Base-by-base conservation (phyloP, 1,140 invertebrate genomes). In the Penaeus japonicus region DNA sequence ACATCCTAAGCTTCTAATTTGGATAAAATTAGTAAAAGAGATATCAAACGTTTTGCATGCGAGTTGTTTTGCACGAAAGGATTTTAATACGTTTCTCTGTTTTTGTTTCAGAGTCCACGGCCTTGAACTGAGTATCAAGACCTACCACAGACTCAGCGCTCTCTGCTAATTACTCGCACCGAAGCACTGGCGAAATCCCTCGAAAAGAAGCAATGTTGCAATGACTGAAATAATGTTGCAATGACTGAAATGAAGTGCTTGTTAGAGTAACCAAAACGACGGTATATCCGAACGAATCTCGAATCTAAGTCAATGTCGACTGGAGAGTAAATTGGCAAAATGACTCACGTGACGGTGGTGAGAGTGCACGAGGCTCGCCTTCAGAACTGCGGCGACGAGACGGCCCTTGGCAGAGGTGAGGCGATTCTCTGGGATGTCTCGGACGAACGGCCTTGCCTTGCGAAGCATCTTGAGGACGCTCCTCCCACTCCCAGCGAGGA, bases 321-420 rank as follows among this genome's bases (percentile, higher is more conserved):
- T n/a, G 4, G 32, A 27, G 24, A 73, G 27, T 20, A 5, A 32
- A 10, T 24, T 39, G 53, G n/a, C 84, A 81, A 17, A 17, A 87
- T 87, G 85, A 59, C 85, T 7, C 78, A 87, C 59, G 85, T 87
- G 35, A 87, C 85, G 12, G 85, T 87, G 55, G 85, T 87, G n/a
- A 24, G 80, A 39, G 78, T 87, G 55, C 57, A 87, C 35, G 59
- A 87, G 17, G 32, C 77, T 54, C 85, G 54, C 35, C 35, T 87
- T 10, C 47, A 65, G 59, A n/a, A 10, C 77, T 53, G 24, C 20
- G 27, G n/a, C 12, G 4, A 78, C 20, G 83, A 70, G 59, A 47
- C 17, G 4, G n/a, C 0, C 20, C 15, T 30, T 10, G 54, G 62
- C 53, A 1, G 22, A 12, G 82, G 30, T 15, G 70, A 7, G 18